phyloP scores from a whole-genome alignment of 2,888 invertebrate genomes.

The Diaphora mendica region DNA sequence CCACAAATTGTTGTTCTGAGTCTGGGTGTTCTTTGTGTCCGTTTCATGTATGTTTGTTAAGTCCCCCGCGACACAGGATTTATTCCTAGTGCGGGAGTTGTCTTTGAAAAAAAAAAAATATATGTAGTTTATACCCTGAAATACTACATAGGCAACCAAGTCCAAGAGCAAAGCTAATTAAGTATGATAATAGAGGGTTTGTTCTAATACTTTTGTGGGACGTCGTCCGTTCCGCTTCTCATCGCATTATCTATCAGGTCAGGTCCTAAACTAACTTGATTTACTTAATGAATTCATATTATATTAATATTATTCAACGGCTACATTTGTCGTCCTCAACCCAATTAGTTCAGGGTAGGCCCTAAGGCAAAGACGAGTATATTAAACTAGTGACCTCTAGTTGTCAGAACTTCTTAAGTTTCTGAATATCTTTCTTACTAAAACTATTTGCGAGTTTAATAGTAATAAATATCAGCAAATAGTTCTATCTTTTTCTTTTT shows the following conservation, averaged over 20 bases:
- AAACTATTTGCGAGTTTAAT: background rate
- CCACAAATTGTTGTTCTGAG: no score
- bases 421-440: background rate
- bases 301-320: constrained; percentile 7
- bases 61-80: no score
- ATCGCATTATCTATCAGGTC: background rate
- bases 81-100: no score
- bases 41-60: no score
- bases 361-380: background rate
- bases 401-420: background rate
- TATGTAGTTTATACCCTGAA: background rate
- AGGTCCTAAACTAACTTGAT: background rate
- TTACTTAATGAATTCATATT: constrained; percentile 8
- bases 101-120: no score
- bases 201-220: no score
- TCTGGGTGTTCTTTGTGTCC: no score
- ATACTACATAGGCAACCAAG: background rate
- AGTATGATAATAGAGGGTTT: no score
- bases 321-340: constrained; percentile 2
- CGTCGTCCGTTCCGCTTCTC: no score
- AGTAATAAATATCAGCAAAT: no score
- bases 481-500: no score
- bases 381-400: background rate
- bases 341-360: constrained; percentile 6
- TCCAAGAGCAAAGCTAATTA: no score